These are phyloP conservation scores for Cryptocheilus praepositus DNA, from an alignment of 2,888 invertebrate genomes.

Conservation along the genomic window DNA sequence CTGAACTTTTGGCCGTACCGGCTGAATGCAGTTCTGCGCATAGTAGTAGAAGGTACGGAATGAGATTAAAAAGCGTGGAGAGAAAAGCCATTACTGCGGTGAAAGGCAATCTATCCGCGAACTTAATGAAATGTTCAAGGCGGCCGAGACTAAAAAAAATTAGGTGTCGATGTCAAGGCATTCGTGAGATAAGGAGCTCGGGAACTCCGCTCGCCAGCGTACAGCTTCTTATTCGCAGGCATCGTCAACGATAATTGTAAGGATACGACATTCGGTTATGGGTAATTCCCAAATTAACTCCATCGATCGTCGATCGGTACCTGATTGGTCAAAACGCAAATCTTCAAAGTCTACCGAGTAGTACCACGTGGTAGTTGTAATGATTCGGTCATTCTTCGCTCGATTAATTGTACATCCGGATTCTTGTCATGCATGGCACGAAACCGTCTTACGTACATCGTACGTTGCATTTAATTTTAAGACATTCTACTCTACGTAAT, in stretches of 20 bases:
- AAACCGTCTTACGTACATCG: background rate
- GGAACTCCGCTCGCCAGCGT: background rate
- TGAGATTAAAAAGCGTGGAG: slow-evolving; percentile 5
- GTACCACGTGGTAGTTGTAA: background rate
- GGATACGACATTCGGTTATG: background rate
- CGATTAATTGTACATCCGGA: background rate
- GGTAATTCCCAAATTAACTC: slow-evolving; percentile 4
- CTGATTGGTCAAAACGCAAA: background rate
- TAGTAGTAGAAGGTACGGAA: slow-evolving; percentile 24
- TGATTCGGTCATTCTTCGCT: background rate
- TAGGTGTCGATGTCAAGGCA: slow-evolving; percentile 4
- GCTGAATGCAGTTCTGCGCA: slow-evolving; percentile 1
- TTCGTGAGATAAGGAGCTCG: slow-evolving; percentile 10
- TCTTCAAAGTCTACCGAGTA: background rate
- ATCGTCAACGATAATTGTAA: background rate
- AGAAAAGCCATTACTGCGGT: slow-evolving; percentile 27
- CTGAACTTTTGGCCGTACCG: slow-evolving; percentile 16
- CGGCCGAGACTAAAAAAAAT: slow-evolving; percentile 12
- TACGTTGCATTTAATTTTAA: no score
- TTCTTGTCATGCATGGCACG: background rate
- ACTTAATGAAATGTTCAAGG: slow-evolving; percentile 7
- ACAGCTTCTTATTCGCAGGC: background rate
- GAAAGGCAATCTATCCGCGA: slow-evolving; percentile 8
- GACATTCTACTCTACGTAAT: no score
- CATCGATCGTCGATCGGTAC: background rate